Conservation (phyloP, 2,888 invertebrate species). For the Zygothrica quintamaculata region DNA sequence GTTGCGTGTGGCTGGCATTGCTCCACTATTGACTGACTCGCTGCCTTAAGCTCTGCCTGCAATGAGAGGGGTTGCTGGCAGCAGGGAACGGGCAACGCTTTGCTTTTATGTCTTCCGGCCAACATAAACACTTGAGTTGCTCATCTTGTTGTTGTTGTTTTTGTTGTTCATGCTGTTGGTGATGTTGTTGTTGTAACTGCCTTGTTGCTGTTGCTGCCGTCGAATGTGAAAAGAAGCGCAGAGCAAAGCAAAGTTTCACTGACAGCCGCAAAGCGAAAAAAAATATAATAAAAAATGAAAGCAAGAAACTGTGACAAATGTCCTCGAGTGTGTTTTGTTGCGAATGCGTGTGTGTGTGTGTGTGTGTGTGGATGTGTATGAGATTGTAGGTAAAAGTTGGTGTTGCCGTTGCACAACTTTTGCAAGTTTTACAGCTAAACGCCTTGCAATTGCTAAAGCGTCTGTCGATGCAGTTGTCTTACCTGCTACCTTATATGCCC, state of each 20-base stretch:
- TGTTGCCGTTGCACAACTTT: constrained; percentile 66
- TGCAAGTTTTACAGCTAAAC: constrained; percentile 77
- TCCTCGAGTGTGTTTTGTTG: constrained; percentile 49
- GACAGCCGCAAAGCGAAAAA: constrained; percentile 65
- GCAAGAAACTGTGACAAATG: constrained; percentile 70
- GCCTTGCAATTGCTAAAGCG: constrained; percentile 75
- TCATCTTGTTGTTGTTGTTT: constrained; percentile 27
- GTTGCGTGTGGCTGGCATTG: constrained; percentile 74
- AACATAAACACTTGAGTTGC: constrained; percentile 79
- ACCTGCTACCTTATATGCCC: constrained; percentile 16
- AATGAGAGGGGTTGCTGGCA: no score
- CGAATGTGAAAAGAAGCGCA: constrained; percentile 57
- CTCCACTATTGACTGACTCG: constrained; percentile 46
- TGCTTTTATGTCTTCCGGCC: constrained; percentile 81
- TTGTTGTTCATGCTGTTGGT: constrained; percentile 28
- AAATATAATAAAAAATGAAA: constrained; percentile 29
- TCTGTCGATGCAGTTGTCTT: constrained; percentile 41
- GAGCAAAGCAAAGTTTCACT: constrained; percentile 69
- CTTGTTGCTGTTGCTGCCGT: constrained; percentile 18
- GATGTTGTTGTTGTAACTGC: constrained; percentile 1
- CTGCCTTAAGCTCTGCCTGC: neutral
- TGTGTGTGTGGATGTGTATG: constrained; percentile 34
- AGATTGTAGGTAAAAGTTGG: constrained; percentile 57
- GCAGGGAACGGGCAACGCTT: constrained; percentile 29
- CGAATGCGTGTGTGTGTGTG: constrained; percentile 26